Evolutionary conservation across 2,797 vertebrate genomes (phyloP), one percentile per base, ranked within the genome.

Genomic region (Rhabdophis nuchalis): DNA sequence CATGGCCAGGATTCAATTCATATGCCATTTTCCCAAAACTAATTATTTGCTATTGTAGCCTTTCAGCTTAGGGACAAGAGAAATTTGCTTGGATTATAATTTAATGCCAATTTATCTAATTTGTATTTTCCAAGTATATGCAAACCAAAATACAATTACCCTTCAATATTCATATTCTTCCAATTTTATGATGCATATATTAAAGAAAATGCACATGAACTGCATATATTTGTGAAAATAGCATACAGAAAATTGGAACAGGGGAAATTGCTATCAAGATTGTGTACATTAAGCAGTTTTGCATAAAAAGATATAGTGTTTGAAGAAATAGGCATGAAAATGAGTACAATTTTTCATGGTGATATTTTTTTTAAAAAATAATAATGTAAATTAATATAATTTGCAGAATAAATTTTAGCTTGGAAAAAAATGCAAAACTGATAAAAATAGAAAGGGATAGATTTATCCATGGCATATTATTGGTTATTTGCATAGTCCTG

Each of bases 21-120:
- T 53, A 86, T 32, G 6, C 89, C 32, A 57, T 94, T 93, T 50
- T 87, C 36, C 57, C 4, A 60, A 72, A 53, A 92, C 61, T 90
- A 56, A 32, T 46, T 32, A 5, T 20, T 82, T 14, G 50, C 6
- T 54, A 90, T 89, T 93, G 14, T 2, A 89, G 53, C 85, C 88
- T 3, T 85, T 93, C 54, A 41, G 53, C 4, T 88, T 29, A 50
- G 58, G 27, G 32, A 52, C 46, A 60, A 46, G 32, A 88, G 56
- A 64, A 64, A 89, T 88, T 50, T 29, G 13, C 29, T 88, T 16
- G 60, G 8, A 61, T 61, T 88, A 46, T 60, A 88, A n/a, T 61
- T 60, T 61, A 46, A 88, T 58, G 86, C 36, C 36, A 60, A 88
- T 25, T 25, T 60, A 57, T 46, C 25, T 88, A 57, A 88, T 52